Conservation (phyloP, 2,113 vertebrate genomes). For the Anas platyrhynchos region DNA sequence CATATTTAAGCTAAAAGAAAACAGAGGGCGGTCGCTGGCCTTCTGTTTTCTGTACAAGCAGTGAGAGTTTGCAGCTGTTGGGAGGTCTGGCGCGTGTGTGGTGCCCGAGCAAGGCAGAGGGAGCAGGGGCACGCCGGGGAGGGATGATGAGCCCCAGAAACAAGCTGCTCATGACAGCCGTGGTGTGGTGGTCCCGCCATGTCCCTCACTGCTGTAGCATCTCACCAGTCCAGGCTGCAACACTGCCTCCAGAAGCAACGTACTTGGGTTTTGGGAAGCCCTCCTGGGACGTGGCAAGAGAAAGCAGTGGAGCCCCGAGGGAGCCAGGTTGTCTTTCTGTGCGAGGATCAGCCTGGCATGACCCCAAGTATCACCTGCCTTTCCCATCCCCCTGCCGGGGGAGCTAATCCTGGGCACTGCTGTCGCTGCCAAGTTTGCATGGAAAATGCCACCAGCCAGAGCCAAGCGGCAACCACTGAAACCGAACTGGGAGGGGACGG, state of each 20-base stretch:
- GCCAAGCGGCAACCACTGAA: slow-evolving; percentile 31
- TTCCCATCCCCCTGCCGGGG: background rate
- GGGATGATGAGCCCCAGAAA: background rate
- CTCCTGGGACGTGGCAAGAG: background rate
- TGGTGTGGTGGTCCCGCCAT: background rate
- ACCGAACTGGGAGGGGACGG: background rate
- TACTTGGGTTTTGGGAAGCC: background rate
- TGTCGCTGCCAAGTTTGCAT: slow-evolving; percentile 10
- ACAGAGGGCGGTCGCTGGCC: background rate
- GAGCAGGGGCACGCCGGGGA: fast-evolving
- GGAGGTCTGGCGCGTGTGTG: fast-evolving
- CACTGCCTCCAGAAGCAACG: background rate
- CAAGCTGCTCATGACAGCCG: background rate
- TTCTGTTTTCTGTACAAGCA: background rate
- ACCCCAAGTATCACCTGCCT: background rate
- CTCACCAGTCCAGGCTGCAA: background rate
- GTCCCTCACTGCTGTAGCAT: background rate
- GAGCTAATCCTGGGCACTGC: slow-evolving; percentile 19
- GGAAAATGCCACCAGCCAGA: slow-evolving; percentile 50
- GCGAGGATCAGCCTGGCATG: background rate
- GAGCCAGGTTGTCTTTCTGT: background rate
- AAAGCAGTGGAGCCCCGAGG: background rate
- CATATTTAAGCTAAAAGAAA: slow-evolving; percentile 12
- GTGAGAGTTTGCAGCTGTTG: slow-evolving; percentile 42
- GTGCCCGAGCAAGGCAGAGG: background rate